Evolutionary conservation across 2,888 invertebrate genomes (phyloP), one percentile per base, ranked within the genome.

Genomic region (Aplocera efformata): DNA sequence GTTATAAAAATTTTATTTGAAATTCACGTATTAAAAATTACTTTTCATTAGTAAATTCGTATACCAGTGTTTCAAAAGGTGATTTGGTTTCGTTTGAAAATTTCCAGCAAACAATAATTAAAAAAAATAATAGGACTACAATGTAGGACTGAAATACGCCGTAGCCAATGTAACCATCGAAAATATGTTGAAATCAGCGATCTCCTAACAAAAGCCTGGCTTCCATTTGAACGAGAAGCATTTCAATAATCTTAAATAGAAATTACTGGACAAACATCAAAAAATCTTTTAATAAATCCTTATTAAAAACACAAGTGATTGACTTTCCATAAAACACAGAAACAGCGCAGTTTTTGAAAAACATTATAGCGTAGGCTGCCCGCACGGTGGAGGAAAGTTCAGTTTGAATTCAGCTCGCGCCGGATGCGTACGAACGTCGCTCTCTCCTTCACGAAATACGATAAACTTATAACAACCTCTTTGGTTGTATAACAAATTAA

Each of bases 341-440:
- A 31, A 35, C 36, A 44, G 43, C 45, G 56, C 46, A 42, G 42
- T 48, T 55, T 61, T 57, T 50, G 44, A 50, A 56, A 58, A 56
- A 41, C 48, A n/a, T n/a, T n/a, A n/a, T n/a, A 50, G 31, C 43
- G 47, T 27, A 30, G 37, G 33, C 32, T 11, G 38, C 26, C 21
- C 37, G 38, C 23, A 7, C 25, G 42, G 30, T 2, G 26, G 36
- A 27, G 30, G 31, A 50, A 40, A 54, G 51, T 56, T 67, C 72
- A 67, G 65, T 69, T 58, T 46, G 52, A 53, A 57, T 38, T 54
- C 56, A 63, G 60, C 67, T 34, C 54, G 58, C 69, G 62, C 35
- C 43, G 58, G 56, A 58, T 50, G 56, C 62, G 66, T 64, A 71
- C 72, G 59, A 36, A 39, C 46, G 33, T 33, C 34, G 58, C 57